Evolutionary conservation across 1,140 invertebrate species (phyloP).

Genomic region (Pentalonia nigronervosa): DNA sequence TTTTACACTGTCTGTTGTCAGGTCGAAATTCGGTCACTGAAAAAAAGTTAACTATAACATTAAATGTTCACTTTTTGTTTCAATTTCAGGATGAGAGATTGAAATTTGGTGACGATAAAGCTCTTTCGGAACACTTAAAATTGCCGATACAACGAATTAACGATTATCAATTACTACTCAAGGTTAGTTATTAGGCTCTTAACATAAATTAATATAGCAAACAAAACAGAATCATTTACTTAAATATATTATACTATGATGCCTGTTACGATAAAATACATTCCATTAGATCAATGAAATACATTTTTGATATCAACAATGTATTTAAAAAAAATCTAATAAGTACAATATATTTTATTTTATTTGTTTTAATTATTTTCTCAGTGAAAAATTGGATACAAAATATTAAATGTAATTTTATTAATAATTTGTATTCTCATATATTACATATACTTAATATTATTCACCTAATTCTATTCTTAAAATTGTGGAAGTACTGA

Average conservation of each 20-base stretch:
- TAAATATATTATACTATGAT: too few relatives aligned
- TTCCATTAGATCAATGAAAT: neutral
- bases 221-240: neutral
- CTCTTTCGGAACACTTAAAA: constrained; percentile 87
- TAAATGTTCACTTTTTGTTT: constrained; percentile 29
- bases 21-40: constrained; percentile 55
- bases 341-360: neutral
- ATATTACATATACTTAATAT: neutral
- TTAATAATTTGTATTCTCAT: neutral
- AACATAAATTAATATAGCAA: neutral
- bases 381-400: neutral
- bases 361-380: neutral
- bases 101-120: constrained; percentile 87
- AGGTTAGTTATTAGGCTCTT: constrained; percentile 67
- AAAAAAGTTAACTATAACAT: constrained; percentile 28
- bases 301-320: neutral
- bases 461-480: neutral
- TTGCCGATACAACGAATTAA: constrained; percentile 94
- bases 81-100: constrained; percentile 79
- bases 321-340: too few relatives aligned
- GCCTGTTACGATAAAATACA: neutral
- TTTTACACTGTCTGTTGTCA: constrained; percentile 54
- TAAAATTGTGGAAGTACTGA: neutral
- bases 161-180: constrained; percentile 94
- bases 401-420: neutral